Base-by-base conservation (phyloP, 2,888 invertebrate genomes). In the Parnassius apollo region DNA sequence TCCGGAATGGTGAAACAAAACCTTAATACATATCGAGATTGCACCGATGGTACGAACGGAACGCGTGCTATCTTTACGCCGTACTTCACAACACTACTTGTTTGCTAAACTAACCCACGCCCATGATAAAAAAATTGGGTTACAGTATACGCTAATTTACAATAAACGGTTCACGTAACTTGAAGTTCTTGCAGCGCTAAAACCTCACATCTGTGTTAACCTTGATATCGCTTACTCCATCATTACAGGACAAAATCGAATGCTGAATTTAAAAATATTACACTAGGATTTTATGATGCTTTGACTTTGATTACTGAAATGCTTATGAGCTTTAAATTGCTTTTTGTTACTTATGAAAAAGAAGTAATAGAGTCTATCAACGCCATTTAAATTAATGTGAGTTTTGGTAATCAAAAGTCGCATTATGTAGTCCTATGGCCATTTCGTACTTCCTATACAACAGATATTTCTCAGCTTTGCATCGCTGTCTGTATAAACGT, bases 1-100 rank as follows among this genome's bases (percentile, higher is more conserved):
- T 95, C 96, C 91, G 97, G 97, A 94, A 97, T 97, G 97, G 96
- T 97, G 95, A 97, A 96, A 95, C 96, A 96, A 93, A 95, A 94
- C 92, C 93, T 95, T 93, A 96, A 95, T 94, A 93, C 94, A 89
- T 94, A 93, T 93, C 93, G 93, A 91, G 93, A 91, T 93, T 94
- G 93, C 89, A 91, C 95, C 93, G 96, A 96, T 94, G 96, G 96
- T 96, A 96, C 94, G 96, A 88, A 80, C 91, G 88, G 75, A 67
- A 69, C 81, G 78, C 86, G 75, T 83, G 82, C 82, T 81, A 77
- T 77, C 80, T 81, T 81, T 81, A 80, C 85, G 82, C 85, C 85
- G 86, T 90, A 87, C 85, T 84, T 84, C 81, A 86, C 87, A 77
- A 86, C 86, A 85, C 83, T 85, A 59, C 56, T 83, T 86, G 86